These are phyloP conservation scores for Desmophyllum pertusum DNA, from an alignment of 92 coral and sea anemone species.

Conservation along the genomic window DNA sequence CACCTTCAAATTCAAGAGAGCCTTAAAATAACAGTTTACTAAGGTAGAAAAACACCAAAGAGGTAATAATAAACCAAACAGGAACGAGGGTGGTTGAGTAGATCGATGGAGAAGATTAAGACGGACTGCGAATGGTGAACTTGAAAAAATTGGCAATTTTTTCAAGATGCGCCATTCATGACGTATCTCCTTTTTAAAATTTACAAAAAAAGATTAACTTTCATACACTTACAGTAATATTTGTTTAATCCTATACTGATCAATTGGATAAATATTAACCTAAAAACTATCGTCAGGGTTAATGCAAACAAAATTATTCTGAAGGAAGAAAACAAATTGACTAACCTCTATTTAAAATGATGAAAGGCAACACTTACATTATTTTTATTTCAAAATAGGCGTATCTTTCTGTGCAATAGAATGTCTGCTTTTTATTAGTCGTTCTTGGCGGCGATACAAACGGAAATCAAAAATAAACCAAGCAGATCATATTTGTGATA, in stretches of 20 bases:
- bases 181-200: too few relatives aligned
- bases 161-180: too few relatives aligned
- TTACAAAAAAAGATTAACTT: constrained; percentile 6
- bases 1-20: too few relatives aligned
- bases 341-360: neutral
- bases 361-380: neutral
- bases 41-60: too few relatives aligned
- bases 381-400: neutral
- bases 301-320: neutral
- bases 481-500: neutral
- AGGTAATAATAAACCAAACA: too few relatives aligned
- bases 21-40: too few relatives aligned
- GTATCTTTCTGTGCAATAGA: neutral
- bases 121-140: too few relatives aligned
- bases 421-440: constrained; percentile 5
- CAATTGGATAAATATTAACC: neutral
- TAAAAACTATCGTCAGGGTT: neutral
- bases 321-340: neutral
- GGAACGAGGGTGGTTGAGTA: too few relatives aligned
- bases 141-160: too few relatives aligned
- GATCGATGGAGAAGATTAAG: too few relatives aligned
- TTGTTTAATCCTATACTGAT: neutral
- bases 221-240: neutral
- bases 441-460: neutral
- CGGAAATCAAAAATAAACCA: constrained; percentile 15